These are phyloP conservation scores for Hyppa rectilinea DNA, from an alignment of 2,888 invertebrate species.

Conservation along the genomic window DNA sequence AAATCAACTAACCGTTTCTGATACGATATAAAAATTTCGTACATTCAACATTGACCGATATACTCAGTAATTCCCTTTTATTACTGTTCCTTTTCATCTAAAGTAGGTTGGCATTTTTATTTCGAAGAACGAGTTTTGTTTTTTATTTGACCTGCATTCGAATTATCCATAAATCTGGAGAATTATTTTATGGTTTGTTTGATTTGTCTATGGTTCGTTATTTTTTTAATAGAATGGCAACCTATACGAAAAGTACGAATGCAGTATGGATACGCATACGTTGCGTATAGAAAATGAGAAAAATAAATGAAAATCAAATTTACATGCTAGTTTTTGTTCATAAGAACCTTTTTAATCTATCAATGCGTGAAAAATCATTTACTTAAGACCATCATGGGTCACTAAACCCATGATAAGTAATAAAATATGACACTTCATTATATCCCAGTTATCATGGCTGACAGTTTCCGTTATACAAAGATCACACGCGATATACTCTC, in stretches of 20 bases:
- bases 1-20: constrained; percentile 1
- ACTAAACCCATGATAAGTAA: not conserved
- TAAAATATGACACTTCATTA: constrained; percentile 23
- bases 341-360: not conserved
- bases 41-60: constrained; percentile 20
- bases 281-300: not conserved
- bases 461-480: constrained; percentile 23
- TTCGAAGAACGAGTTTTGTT: not conserved
- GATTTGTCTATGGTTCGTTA: not conserved
- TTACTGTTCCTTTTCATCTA: constrained; percentile 27
- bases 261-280: not conserved
- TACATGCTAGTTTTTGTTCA: not conserved
- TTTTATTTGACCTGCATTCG: not conserved
- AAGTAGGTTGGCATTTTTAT: constrained; percentile 12
- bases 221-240: not conserved
- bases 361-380: not conserved
- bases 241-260: no score
- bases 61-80: constrained; percentile 7
- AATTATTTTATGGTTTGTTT: not conserved
- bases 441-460: not conserved
- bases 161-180: constrained; percentile 1
- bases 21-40: constrained; percentile 8
- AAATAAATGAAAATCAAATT: not conserved
- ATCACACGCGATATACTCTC: constrained; percentile 8
- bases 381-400: not conserved